Evolutionary conservation across 2,888 invertebrate genomes (phyloP), one percentile per base, ranked within the genome.

Genomic region (Limnephilus auricula): DNA sequence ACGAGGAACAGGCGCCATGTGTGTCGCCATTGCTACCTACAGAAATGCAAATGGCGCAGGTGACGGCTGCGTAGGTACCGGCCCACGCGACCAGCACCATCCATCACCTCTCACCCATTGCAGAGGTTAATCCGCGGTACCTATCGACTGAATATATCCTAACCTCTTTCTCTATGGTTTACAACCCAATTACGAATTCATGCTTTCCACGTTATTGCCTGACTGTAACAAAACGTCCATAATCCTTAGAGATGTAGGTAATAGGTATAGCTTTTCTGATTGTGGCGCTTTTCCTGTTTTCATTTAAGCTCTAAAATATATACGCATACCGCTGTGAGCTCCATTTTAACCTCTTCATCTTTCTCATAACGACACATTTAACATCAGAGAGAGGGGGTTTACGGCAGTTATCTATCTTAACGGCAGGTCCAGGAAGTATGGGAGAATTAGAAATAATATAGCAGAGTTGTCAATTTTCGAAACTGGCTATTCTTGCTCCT

Each of bases 51-150:
- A 65, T 65, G 80, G 80, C 80, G 32, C 80, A 82, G 80, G 80
- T 82, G 80, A 82, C 80, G 80, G 32, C 30, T 82, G 80, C 32
- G 80, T 82, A 82, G 80, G 80, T 82, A 82, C 80, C 80, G 32
- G 32, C 80, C 80, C 80, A 82, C 80, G 32, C 65, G 65, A 65
- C 65, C 65, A 65, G n/a, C 65, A 9, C 25, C 65, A 65, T n/a
- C 65, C 65, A 10, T 65, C 65, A 65, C 25, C 25, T 6, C 25
- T 65, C 65, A 65, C 65, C 65, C 65, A 65, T 65, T 25, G 65
- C 65, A 65, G 65, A 65, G 65, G 65, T 65, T 25, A 65, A 65
- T 65, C 25, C 65, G 65, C 25, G 65, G 65, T 65, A n/a, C 65
- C 65, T 9, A 10, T 18, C 18, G 18, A 65, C 65, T 65, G 65